phyloP scores from a whole-genome alignment of 2,113 vertebrate species.

The Osmerus mordax region DNA sequence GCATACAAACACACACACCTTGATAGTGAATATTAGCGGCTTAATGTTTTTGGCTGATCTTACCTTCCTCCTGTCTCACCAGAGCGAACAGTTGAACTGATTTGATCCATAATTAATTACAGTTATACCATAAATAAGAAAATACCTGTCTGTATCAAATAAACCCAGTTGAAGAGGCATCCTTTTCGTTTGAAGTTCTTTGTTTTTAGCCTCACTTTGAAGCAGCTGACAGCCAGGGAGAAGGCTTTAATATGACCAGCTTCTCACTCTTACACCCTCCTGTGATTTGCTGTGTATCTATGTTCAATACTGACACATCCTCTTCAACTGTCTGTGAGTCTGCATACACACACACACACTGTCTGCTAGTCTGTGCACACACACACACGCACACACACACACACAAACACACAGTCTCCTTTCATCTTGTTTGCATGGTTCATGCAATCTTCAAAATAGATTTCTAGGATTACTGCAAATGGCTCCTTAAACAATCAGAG shows the following conservation, averaged over 20 bases:
- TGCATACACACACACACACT: conserved; percentile 4
- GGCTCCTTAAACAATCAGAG: conserved; percentile 42
- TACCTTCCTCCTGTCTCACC: neutral
- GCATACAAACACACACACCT: neutral
- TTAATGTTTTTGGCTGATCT: no score
- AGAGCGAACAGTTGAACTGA: neutral
- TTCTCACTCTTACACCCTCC: no score
- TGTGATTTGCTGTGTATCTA: neutral
- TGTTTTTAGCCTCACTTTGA: no score
- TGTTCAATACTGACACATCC: neutral
- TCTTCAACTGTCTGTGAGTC: neutral
- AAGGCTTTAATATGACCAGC: no score
- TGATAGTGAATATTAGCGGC: no score
- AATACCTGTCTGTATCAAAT: neutral
- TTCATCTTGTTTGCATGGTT: conserved; percentile 36
- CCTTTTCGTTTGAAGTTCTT: no score
- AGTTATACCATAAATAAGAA: neutral
- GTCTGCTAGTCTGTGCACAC: no score
- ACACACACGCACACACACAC: neutral
- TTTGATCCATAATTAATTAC: neutral
- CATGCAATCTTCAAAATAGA: conserved; percentile 40
- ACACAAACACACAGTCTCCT: conserved; percentile 19
- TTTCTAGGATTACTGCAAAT: conserved; percentile 52
- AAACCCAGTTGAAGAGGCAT: neutral
- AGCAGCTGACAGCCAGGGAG: no score